Conservation (phyloP, 2,113 vertebrate species). For the Menidia beryllina region DNA sequence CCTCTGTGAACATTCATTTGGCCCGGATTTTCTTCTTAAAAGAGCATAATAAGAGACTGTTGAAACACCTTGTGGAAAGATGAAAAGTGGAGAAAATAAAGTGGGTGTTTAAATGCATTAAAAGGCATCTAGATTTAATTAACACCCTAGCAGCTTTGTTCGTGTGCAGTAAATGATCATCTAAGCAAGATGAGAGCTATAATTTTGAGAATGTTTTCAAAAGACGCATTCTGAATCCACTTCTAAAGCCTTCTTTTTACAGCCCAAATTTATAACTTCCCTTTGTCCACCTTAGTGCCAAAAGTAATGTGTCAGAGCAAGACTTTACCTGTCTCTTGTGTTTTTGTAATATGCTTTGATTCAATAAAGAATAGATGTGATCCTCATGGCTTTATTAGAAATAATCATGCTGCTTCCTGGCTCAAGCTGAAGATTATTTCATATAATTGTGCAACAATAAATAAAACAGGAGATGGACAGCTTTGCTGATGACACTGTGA, state of each 20-base stretch:
- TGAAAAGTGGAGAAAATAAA: slow-evolving; percentile 78
- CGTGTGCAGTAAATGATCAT: slow-evolving; percentile 76
- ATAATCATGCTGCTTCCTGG: slow-evolving; percentile 1
- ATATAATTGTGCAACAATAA: slow-evolving; percentile 9
- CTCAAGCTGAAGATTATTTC: slow-evolving; percentile 21
- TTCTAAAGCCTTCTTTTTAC: slow-evolving; percentile 44
- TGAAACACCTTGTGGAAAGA: slow-evolving; percentile 76
- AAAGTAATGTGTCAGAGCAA: slow-evolving; percentile 48
- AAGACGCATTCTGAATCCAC: slow-evolving; percentile 63
- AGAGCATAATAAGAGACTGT: slow-evolving; percentile 77
- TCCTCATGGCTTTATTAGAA: slow-evolving; percentile 11
- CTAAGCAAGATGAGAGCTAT: slow-evolving; percentile 70
- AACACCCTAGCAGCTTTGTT: slow-evolving; percentile 76
- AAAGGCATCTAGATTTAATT: slow-evolving; percentile 82
- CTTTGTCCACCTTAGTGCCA: slow-evolving; percentile 51
- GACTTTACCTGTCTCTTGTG: slow-evolving; percentile 16
- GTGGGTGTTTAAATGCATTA: slow-evolving; percentile 83
- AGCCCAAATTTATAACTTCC: slow-evolving; percentile 50
- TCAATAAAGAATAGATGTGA: slow-evolving; percentile 18
- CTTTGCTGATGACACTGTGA: slow-evolving; percentile 14
- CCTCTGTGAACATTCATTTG: slow-evolving; percentile 79
- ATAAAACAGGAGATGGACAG: slow-evolving; percentile 2
- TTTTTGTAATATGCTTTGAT: slow-evolving; percentile 46
- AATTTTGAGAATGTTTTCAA: slow-evolving; percentile 74
- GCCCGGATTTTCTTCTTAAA: slow-evolving; percentile 78